A percentile compares a stretch with the other conserved stretches of the same genome.
Evolutionary conservation across 53 echinoderm and acorn worm species (phyloP).

Genomic region (Temnopleurus reevesii): DNA sequence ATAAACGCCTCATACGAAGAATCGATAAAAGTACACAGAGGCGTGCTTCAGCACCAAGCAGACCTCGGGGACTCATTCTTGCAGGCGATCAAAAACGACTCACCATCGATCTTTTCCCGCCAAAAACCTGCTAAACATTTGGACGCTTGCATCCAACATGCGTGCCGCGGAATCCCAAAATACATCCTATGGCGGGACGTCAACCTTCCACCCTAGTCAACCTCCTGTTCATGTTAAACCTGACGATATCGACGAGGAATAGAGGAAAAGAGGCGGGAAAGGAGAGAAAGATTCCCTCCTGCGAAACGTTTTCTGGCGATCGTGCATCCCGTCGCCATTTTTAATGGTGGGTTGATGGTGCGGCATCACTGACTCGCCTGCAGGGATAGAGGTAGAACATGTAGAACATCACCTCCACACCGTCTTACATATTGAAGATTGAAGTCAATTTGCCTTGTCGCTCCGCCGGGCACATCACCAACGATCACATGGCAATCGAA

Average conservation of each 20-base stretch:
- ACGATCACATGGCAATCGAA: slow-evolving; percentile 14
- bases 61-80: slow-evolving; percentile 38
- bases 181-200: slow-evolving; percentile 20
- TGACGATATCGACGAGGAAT: slow-evolving; percentile 34
- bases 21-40: slow-evolving; percentile 60
- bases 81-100: slow-evolving; percentile 55
- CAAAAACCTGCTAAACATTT: slow-evolving; percentile 61
- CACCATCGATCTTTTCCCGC: slow-evolving; percentile 53
- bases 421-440: slow-evolving; percentile 52
- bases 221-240: slow-evolving; percentile 4
- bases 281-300: slow-evolving; percentile 35
- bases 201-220: background rate
- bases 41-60: slow-evolving; percentile 62
- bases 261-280: background rate
- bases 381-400: background rate
- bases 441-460: slow-evolving; percentile 59
- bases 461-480: slow-evolving; percentile 41
- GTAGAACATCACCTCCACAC: slow-evolving; percentile 43
- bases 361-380: slow-evolving; percentile 41
- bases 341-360: slow-evolving; percentile 46
- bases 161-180: slow-evolving; percentile 54
- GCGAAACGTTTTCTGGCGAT: slow-evolving; percentile 43
- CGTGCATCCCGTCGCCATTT: slow-evolving; percentile 10
- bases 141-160: slow-evolving; percentile 38
- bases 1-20: slow-evolving; percentile 35